A percentile compares a stretch with the other conserved stretches of the same genome.
Evolutionary conservation across 2,888 invertebrate species (phyloP).

Genomic region (Argynnis bischoffii): DNA sequence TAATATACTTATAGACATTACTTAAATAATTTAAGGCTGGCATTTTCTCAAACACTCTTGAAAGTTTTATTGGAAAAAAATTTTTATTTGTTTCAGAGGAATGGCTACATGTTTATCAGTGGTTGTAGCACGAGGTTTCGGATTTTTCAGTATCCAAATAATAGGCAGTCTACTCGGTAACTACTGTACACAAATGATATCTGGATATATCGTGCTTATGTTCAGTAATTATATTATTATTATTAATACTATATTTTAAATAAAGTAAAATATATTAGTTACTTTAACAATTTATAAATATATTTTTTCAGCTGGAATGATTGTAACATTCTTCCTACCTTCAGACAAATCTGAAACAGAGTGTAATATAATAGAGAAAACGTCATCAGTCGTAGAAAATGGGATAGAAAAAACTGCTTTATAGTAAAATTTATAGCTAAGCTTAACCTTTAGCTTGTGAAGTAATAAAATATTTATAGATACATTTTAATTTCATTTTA

Average conservation of each 20-base stretch:
- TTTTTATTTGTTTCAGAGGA: slow-evolving; percentile 51
- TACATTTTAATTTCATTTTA: neutral
- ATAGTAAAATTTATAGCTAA: slow-evolving; percentile 2
- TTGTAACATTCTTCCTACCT: slow-evolving; percentile 58
- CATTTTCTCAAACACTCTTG: neutral
- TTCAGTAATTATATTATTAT: slow-evolving; percentile 51
- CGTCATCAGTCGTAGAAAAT: neutral
- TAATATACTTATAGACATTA: too few relatives aligned
- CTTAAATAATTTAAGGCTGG: too few relatives aligned
- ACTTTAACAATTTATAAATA: slow-evolving; percentile 40
- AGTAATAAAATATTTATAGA: neutral
- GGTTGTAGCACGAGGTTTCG: slow-evolving; percentile 67
- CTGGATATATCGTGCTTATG: slow-evolving; percentile 58
- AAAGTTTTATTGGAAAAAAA: neutral
- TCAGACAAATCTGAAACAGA: slow-evolving; percentile 43
- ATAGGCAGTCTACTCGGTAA: slow-evolving; percentile 58
- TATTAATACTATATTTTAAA: too few relatives aligned
- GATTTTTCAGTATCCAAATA: slow-evolving; percentile 68
- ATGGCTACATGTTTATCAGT: slow-evolving; percentile 72
- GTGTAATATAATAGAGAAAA: neutral
- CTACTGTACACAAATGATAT: slow-evolving; percentile 61
- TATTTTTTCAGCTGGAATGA: slow-evolving; percentile 61
- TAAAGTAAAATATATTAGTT: slow-evolving; percentile 10
- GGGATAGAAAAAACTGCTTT: slow-evolving; percentile 19
- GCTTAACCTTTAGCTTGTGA: neutral